Base-by-base conservation (phyloP, 2,113 vertebrate species). In the Silurus glanis region DNA sequence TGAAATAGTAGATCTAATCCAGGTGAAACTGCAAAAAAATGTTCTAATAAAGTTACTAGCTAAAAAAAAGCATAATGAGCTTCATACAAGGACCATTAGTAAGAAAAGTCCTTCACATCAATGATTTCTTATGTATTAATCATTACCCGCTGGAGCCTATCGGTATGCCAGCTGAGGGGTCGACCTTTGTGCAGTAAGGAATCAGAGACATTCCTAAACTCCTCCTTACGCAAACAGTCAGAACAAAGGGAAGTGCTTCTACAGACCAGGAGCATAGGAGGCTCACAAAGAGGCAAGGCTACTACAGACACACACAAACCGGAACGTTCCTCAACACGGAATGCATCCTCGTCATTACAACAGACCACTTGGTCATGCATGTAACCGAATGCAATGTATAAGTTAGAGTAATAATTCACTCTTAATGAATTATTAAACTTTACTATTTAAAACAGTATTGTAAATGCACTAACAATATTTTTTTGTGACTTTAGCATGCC, bases 171-270 rank as follows among this genome's bases (percentile, higher is more conserved):
- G 16, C 25, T 79, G 53, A 84, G 88, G 91, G 90, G 90, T 91
- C 90, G 86, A 88, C 87, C 86, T 87, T 86, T 59, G 88, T 78
- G 85, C 89, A 87, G 91, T 88, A 90, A 61, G 86, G 90, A 88
- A 90, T 92, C 90, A 88, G 86, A 87, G 12, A 47, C 13, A 90
- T 76, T 88, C 74, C n/a, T 4, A 61, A 85, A 88, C 94, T 91
- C 92, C 94, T 93, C 93, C 93, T 90, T 94, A 84, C 83, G 91
- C 92, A 93, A 94, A 94, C 90, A 94, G 88, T 87, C n/a, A 1
- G 81, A 86, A 88, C 86, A 91, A 88, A 87, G 80, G 62, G 49
- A 81, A 89, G 71, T 79, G 87, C 90, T 91, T 91, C 89, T 23
- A 17, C 66, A 82, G 87, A 86, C 89, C 89, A 23, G 12, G 67